phyloP scores from a whole-genome alignment of 2,797 vertebrate genomes.

The Tenualosa thibaudeaui region DNA sequence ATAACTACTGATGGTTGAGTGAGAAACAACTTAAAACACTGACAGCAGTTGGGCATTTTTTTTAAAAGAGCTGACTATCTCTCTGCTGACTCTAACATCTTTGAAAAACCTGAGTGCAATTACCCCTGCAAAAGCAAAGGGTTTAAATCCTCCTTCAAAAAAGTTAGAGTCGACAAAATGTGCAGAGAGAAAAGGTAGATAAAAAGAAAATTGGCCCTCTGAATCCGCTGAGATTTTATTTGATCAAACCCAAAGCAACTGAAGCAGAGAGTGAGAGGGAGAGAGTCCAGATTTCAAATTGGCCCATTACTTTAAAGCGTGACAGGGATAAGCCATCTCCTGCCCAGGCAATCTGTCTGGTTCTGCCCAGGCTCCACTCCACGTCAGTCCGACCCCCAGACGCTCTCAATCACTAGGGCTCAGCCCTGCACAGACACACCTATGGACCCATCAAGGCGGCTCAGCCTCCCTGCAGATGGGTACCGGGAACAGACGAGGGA shows the following conservation, averaged over 20 bases:
- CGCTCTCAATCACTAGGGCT: not conserved
- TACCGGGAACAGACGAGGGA: too few relatives aligned
- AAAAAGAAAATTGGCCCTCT: not conserved
- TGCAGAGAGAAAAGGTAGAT: not conserved
- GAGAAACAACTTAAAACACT: conserved; percentile 6
- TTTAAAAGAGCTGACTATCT: not conserved
- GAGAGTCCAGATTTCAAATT: not conserved
- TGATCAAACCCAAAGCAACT: not conserved
- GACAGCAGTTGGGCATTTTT: not conserved
- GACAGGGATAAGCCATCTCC: conserved; percentile 2
- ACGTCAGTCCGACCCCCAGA: not conserved
- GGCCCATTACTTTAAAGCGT: conserved; percentile 11
- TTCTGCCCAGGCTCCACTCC: not conserved
- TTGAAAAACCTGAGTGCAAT: not conserved
- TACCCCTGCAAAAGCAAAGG: not conserved
- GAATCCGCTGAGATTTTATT: not conserved
- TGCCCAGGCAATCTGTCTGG: not conserved
- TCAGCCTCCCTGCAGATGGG: too few relatives aligned
- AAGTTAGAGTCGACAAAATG: not conserved
- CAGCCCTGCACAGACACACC: not conserved
- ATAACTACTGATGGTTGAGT: not conserved
- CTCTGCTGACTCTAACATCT: not conserved
- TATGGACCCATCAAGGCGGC: too few relatives aligned
- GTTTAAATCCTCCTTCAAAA: not conserved
- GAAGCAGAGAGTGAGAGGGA: not conserved